Evolutionary conservation across 1,140 invertebrate species (phyloP), one percentile per base, ranked within the genome.

Genomic region (Luehdorfia chinensis): DNA sequence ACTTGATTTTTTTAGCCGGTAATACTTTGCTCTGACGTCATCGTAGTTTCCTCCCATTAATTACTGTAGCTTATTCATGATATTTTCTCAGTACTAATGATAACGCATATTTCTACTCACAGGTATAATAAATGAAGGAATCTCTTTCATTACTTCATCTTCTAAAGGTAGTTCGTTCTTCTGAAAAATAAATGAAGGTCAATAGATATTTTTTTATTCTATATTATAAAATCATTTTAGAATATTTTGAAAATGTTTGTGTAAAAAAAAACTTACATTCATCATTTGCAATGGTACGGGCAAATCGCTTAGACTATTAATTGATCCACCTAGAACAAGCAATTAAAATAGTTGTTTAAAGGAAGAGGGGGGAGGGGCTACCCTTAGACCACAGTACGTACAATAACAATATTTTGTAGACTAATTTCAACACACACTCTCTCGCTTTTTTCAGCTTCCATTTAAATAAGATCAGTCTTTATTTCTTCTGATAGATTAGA

Each of bases 241-340:
- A 43, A 50, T 32, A 37, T 16, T 12, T 16, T 30, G 43, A 19
- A 28, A 54, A 43, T 15, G 25, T 28, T 15, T 28, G 30, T 12
- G 15, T 28, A 12, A 23, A n/a, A 2, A 13, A 31, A 37, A 21
- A 61, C 62, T 66, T 54, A 71, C 67, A 37, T 60, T 47, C 18
- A 60, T 33, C 11, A 44, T 47, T 32, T 60, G 43, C 11, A 72
- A 31, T 4, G 66, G 55, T 2, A 51, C 25, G 1, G 66, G 66
- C 8, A 69, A 7, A 15, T 69, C 59, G 23, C 50, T 55, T 36
- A 56, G 19, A 12, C 59, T 63, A 11, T 55, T 66, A 1, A 59
- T 36, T 11, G 63, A 69, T 9, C 56, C 54, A 44, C 53, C 57
- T 55, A 47, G 36, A 65, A 55, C 11, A 46, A 36, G 14, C 28